phyloP scores from a whole-genome alignment of 1,140 invertebrate species.

The Antheraea mylitta region DNA sequence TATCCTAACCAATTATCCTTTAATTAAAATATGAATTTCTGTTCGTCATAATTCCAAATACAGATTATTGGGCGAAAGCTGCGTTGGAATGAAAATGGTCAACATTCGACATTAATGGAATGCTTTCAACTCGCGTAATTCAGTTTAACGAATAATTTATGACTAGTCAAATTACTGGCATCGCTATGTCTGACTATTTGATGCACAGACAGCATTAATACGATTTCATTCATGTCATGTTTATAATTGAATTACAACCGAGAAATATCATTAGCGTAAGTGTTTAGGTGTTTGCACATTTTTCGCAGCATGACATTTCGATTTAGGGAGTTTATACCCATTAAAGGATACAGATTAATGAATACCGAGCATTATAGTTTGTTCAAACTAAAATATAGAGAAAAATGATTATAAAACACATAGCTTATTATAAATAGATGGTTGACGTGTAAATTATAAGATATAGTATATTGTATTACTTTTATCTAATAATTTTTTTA shows the following conservation, averaged over 20 bases:
- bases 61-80: conserved; percentile 32
- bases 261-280: not conserved
- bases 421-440: too few species aligned
- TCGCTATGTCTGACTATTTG: conserved; percentile 47
- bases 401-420: too few species aligned
- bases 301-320: not conserved
- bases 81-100: conserved; percentile 52
- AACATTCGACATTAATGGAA: conserved; percentile 59
- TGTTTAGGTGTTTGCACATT: not conserved
- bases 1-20: not conserved
- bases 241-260: not conserved
- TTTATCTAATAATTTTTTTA: too few species aligned
- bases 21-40: not conserved
- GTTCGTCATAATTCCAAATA: not conserved
- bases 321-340: not conserved
- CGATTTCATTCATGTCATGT: conserved; percentile 20
- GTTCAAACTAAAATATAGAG: not conserved
- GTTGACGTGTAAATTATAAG: too few species aligned
- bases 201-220: conserved; percentile 31
- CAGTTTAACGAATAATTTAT: conserved; percentile 77
- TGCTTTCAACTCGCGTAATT: conserved; percentile 75
- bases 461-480: too few species aligned
- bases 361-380: not conserved
- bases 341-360: not conserved
- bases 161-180: conserved; percentile 70